A percentile compares a stretch with the other conserved stretches of the same genome.
These are phyloP conservation scores for Limnodromus scolopaceus DNA, from an alignment of 2,797 vertebrate species.

Conservation along the genomic window DNA sequence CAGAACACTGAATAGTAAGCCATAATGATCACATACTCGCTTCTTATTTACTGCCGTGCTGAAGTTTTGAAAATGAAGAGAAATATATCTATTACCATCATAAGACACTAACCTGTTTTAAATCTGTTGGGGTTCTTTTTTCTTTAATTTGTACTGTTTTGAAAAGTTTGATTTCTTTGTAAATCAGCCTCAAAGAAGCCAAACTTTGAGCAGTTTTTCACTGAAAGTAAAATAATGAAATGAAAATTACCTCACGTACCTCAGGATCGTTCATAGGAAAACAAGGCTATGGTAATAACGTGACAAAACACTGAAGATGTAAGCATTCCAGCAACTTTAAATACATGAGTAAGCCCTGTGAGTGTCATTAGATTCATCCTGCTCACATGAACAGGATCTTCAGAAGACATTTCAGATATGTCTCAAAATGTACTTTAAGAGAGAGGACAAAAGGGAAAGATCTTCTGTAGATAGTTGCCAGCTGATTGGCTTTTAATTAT, in stretches of 20 bases:
- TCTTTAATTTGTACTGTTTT: not conserved
- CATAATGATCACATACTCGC: not conserved
- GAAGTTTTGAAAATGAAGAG: not conserved
- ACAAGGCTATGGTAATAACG: not conserved
- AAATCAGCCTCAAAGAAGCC: not conserved
- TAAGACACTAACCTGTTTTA: not conserved
- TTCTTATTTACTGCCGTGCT: not conserved
- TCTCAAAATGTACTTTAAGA: not conserved
- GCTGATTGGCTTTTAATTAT: not conserved
- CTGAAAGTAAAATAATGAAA: not conserved
- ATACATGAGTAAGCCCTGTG: not conserved
- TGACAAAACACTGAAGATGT: not conserved
- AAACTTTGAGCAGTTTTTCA: not conserved
- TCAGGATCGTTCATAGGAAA: not conserved
- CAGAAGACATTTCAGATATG: not conserved
- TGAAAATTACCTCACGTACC: not conserved
- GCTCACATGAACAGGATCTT: not conserved
- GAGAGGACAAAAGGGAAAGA: not conserved
- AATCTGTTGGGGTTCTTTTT: not conserved
- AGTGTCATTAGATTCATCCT: not conserved
- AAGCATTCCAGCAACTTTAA: not conserved
- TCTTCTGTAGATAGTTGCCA: not conserved
- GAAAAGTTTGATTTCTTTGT: no score
- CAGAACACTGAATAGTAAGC: not conserved
- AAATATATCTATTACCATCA: not conserved